A percentile compares a stretch with the other conserved stretches of the same genome.
phyloP scores from a whole-genome alignment of 2,888 invertebrate genomes.

The Eristalis intricaria region DNA sequence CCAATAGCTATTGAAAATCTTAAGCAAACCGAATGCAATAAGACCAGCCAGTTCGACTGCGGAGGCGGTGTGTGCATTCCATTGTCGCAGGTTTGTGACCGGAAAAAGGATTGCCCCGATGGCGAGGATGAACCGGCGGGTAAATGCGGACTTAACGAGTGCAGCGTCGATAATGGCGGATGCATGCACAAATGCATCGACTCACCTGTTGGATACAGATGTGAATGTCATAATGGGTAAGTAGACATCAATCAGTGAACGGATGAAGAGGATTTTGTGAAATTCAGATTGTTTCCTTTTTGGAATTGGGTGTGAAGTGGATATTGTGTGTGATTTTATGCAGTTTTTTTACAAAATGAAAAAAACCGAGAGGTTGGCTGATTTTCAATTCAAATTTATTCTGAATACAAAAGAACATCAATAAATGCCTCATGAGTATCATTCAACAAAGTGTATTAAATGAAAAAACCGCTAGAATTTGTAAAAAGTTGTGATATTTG shows the following conservation, averaged over 20 bases:
- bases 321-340: too few species aligned
- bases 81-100: conserved; percentile 90
- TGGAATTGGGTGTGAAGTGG: too few species aligned
- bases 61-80: conserved; percentile 93
- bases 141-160: conserved; percentile 90
- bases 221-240: conserved; percentile 89
- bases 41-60: conserved; percentile 90
- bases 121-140: conserved; percentile 93
- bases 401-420: too few species aligned
- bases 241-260: conserved; percentile 37
- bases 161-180: conserved; percentile 90
- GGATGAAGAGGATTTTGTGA: not conserved
- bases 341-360: too few species aligned
- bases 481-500: too few species aligned
- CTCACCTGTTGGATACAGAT: conserved; percentile 89
- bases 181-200: conserved; percentile 94
- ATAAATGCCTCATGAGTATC: too few species aligned
- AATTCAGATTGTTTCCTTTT: not conserved
- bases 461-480: too few species aligned
- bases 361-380: too few species aligned
- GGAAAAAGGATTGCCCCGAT: conserved; percentile 92
- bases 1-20: conserved; percentile 6
- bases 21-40: conserved; percentile 84
- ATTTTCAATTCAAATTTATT: too few species aligned
- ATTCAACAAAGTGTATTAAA: too few species aligned